Percentiles rank a stretch among this genome's conserved stretches.
phyloP scores from a whole-genome alignment of 2,113 vertebrate genomes.

The Ciconia stormi region DNA sequence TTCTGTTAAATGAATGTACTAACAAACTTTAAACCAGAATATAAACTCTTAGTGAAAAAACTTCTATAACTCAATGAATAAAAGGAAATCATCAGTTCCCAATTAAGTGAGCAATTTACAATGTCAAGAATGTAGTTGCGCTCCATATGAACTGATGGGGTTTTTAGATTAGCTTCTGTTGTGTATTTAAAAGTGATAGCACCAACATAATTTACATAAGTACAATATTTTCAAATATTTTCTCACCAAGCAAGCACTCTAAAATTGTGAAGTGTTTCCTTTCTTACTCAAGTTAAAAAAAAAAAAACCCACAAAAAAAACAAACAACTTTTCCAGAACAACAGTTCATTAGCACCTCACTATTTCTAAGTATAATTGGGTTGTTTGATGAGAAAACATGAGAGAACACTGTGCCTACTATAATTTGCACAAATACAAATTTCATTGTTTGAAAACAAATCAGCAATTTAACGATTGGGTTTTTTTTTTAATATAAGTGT shows the following conservation, averaged over 20 bases:
- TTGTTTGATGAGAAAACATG: constrained; percentile 73
- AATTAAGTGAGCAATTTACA: constrained; percentile 59
- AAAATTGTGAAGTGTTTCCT: constrained; percentile 67
- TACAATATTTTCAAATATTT: constrained; percentile 67
- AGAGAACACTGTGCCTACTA: constrained; percentile 56
- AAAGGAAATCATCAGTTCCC: background rate
- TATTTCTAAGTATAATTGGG: constrained; percentile 75
- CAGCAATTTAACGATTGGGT: background rate
- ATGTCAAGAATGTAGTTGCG: constrained; percentile 5
- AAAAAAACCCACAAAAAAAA: background rate
- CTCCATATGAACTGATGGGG: constrained; percentile 24
- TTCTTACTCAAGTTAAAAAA: constrained; percentile 60
- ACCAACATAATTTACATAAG: constrained; percentile 54
- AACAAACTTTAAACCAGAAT: constrained; percentile 36
- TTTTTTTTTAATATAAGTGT: constrained; percentile 12
- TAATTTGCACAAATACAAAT: constrained; percentile 65
- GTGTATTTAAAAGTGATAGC: constrained; percentile 60
- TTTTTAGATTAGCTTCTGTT: constrained; percentile 55
- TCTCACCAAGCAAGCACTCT: constrained; percentile 50
- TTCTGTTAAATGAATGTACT: background rate
- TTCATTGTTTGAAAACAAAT: constrained; percentile 65
- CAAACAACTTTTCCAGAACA: constrained; percentile 63
- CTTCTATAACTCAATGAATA: background rate
- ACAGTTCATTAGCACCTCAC: constrained; percentile 74
- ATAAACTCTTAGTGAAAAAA: constrained; percentile 13